Conservation (phyloP, 2,888 invertebrate species). For the Chrysomela aeneicollis region DNA sequence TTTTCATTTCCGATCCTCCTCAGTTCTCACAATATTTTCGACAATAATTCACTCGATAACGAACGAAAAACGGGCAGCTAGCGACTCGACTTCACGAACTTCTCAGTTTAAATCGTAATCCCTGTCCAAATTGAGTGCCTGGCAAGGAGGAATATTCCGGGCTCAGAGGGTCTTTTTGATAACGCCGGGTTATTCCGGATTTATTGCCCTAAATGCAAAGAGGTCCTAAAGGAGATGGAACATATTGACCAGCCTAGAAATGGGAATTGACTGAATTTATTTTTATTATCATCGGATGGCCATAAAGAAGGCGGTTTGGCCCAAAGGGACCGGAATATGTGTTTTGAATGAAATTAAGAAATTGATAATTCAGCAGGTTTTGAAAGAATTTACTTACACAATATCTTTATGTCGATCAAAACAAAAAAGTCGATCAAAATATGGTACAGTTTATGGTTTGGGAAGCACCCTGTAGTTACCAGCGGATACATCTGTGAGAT, state of each 20-base stretch:
- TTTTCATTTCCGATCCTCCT: no score
- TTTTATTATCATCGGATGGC: background rate
- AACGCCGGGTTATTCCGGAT: slow-evolving; percentile 13
- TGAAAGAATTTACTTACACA: no score
- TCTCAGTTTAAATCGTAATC: slow-evolving; percentile 12
- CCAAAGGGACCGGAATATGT: no score
- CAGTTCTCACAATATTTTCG: background rate
- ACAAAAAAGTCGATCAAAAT: no score
- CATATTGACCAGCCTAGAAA: background rate
- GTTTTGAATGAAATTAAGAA: no score
- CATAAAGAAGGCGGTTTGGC: no score
- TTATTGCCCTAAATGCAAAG: slow-evolving; percentile 6
- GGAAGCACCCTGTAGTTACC: background rate
- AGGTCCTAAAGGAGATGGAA: background rate
- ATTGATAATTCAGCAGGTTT: no score
- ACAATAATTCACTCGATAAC: background rate
- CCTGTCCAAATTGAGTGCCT: slow-evolving; percentile 14
- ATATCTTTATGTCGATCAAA: no score
- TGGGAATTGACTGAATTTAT: background rate
- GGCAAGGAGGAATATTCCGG: slow-evolving; percentile 18
- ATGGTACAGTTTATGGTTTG: no score
- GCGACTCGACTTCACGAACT: slow-evolving; percentile 8
- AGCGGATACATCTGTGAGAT: background rate
- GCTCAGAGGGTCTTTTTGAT: slow-evolving; percentile 9
- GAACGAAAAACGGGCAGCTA: background rate